Evolutionary conservation across 35 echinoderm and acorn worm genomes (phyloP), one percentile per base, ranked within the genome.

Genomic region (Antedon bifida): DNA sequence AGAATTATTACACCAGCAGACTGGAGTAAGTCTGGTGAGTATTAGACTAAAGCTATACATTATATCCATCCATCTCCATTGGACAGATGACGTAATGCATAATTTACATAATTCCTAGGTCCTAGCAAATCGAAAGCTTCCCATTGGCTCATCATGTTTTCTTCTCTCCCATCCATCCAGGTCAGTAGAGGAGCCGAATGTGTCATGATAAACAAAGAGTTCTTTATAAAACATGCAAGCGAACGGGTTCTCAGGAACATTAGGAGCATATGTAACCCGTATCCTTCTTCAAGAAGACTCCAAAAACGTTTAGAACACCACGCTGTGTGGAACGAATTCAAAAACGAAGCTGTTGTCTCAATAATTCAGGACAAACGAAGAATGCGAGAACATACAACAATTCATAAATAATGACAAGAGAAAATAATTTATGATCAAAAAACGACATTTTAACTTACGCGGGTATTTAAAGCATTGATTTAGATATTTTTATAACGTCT

Each of bases 121-220:
- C n/a, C n/a, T n/a, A n/a, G n/a, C n/a, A n/a, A n/a, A n/a, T n/a
- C n/a, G n/a, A n/a, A n/a, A n/a, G n/a, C n/a, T n/a, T n/a, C n/a
- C n/a, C n/a, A n/a, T n/a, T n/a, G n/a, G n/a, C n/a, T n/a, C n/a
- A n/a, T 42, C 38, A 42, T 14, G 14, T 42, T 42, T 14, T 42
- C 14, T 42, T 42, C 38, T 42, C n/a, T n/a, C n/a, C n/a, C n/a
- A n/a, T n/a, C n/a, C n/a, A n/a, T n/a, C n/a, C 38, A 92, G 90
- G 86, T 92, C 32, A 88, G 86, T 73, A 77, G 87, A 77, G 93
- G 89, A 10, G 93, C 93, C 17, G 93, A 96, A 82, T 91, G 90
- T 56, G 87, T 92, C 32, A 89, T 91, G 87, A 84, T 92, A 29
- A 81, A 85, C 33, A 96, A 96, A 74, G 93, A 91, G 17, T 96